Conservation (phyloP, 2,888 invertebrate species). For the Nycteola revayana region DNA sequence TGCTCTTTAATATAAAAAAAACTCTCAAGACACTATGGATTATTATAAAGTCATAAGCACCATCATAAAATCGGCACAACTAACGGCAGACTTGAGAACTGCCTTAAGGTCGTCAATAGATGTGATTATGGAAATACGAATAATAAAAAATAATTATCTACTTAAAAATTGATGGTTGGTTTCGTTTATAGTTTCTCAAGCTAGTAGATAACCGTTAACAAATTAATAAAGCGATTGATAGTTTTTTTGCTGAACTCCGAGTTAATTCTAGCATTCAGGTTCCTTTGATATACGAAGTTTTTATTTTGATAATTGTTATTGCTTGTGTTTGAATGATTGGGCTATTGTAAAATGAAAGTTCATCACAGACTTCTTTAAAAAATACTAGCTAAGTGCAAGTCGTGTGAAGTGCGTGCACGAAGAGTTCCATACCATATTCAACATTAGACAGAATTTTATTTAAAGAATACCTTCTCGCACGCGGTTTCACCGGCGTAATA, state of each 20-base stretch:
- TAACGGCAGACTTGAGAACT: constrained; percentile 21
- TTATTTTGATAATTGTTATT: constrained; percentile 25
- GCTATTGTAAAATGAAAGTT: background rate
- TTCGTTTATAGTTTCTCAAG: constrained; percentile 9
- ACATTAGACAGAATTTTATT: no score
- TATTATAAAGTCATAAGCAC: constrained; percentile 10
- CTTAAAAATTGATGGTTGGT: constrained; percentile 18
- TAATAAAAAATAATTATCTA: constrained; percentile 27
- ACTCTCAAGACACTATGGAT: constrained; percentile 18
- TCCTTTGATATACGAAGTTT: constrained; percentile 19
- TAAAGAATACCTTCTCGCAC: no score
- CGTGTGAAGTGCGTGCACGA: no score
- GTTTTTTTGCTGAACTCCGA: constrained; percentile 18
- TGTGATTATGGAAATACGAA: constrained; percentile 15
- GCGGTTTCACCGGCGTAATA: no score
- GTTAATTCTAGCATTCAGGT: constrained; percentile 22
- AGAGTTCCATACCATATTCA: no score
- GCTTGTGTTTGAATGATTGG: constrained; percentile 5
- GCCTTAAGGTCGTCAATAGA: constrained; percentile 18
- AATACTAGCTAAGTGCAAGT: no score
- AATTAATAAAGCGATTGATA: constrained; percentile 24
- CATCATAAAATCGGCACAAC: constrained; percentile 19
- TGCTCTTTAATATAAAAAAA: no score
- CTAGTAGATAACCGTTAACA: constrained; percentile 24
- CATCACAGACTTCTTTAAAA: no score